Evolutionary conservation across 2,888 invertebrate genomes (phyloP).

Genomic region (Idaea biselata): DNA sequence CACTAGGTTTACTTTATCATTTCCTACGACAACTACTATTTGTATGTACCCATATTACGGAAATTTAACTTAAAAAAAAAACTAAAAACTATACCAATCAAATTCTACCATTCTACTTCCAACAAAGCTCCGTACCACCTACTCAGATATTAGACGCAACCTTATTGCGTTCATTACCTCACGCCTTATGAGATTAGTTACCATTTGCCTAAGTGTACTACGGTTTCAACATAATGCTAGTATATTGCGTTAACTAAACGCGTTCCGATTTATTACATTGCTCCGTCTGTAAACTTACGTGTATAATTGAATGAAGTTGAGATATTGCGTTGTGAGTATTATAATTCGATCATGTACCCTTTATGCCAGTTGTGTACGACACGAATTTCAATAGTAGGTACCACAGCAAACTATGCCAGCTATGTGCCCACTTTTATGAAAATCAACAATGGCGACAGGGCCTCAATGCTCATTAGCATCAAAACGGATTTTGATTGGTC

Average conservation of each 20-base stretch:
- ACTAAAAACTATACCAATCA: not conserved
- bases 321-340: not conserved
- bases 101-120: not conserved
- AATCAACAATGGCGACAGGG: too few species aligned
- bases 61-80: not conserved
- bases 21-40: not conserved
- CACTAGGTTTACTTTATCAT: too few species aligned
- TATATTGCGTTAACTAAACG: conserved; percentile 9
- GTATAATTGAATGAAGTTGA: not conserved
- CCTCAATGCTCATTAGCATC: not conserved
- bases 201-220: conserved; percentile 23
- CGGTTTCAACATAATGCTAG: conserved; percentile 13
- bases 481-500: not conserved
- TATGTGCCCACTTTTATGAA: not conserved
- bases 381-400: too few species aligned
- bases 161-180: conserved; percentile 18
- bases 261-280: not conserved
- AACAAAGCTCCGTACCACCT: not conserved
- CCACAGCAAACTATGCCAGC: too few species aligned
- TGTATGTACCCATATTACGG: not conserved
- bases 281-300: not conserved
- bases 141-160: not conserved
- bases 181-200: conserved; percentile 24
- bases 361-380: too few species aligned
- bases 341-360: not conserved